phyloP scores from a whole-genome alignment of 2,797 vertebrate genomes.

The Poeciliopsis infans region DNA sequence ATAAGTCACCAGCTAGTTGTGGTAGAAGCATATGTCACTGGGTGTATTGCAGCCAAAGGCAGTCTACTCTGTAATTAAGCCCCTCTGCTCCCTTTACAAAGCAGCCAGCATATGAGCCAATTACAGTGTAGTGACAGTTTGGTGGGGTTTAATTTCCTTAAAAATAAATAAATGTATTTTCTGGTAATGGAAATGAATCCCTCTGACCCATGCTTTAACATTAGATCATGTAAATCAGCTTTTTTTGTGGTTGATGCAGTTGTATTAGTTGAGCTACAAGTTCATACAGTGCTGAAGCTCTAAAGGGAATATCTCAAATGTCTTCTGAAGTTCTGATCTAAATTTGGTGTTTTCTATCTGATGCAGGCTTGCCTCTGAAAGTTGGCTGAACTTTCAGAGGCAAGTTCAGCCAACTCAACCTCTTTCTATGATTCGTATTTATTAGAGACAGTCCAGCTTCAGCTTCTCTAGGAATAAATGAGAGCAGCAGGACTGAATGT shows the following conservation, averaged over 20 bases:
- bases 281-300: neutral
- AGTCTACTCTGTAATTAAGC: slow-evolving; percentile 80
- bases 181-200: slow-evolving; percentile 1
- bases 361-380: too few species aligned
- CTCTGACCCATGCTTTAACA: slow-evolving; percentile 1
- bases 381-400: too few species aligned
- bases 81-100: slow-evolving; percentile 67
- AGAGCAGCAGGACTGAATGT: slow-evolving; percentile 53
- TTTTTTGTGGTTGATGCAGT: slow-evolving; percentile 61
- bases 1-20: slow-evolving; percentile 67
- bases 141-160: slow-evolving; percentile 61
- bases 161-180: slow-evolving; percentile 27
- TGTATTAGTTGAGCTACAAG: slow-evolving; percentile 39
- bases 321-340: neutral
- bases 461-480: slow-evolving; percentile 60
- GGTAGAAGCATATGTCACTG: slow-evolving; percentile 64
- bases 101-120: slow-evolving; percentile 71
- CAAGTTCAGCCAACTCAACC: slow-evolving; percentile 15
- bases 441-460: slow-evolving; percentile 43
- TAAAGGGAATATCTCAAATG: slow-evolving; percentile 10
- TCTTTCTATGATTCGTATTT: slow-evolving; percentile 46
- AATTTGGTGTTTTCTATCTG: slow-evolving; percentile 20
- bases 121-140: slow-evolving; percentile 70
- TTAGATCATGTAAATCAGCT: slow-evolving; percentile 49
- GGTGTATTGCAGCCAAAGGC: slow-evolving; percentile 72